A percentile compares a stretch with the other conserved stretches of the same genome.
These are phyloP conservation scores for Lethocerus indicus DNA, from an alignment of 1,140 invertebrate species.

Conservation along the genomic window DNA sequence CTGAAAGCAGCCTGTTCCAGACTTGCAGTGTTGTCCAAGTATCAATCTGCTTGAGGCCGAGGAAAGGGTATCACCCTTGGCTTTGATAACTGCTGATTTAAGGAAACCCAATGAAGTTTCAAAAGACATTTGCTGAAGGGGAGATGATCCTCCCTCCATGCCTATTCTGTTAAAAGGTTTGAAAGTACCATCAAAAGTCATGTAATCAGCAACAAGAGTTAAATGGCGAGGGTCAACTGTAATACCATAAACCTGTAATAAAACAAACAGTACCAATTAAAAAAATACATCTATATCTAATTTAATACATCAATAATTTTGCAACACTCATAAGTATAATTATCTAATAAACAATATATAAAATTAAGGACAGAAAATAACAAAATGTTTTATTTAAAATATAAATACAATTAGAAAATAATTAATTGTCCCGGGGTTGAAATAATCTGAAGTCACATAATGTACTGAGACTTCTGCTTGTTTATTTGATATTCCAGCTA, in stretches of 20 bases:
- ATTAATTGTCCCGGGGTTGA: no score
- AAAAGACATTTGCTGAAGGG: conserved; percentile 78
- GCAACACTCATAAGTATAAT: no score
- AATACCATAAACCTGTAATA: conserved; percentile 77
- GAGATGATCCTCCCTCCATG: conserved; percentile 74
- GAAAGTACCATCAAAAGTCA: conserved; percentile 87
- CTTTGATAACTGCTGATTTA: conserved; percentile 46
- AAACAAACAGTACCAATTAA: no score
- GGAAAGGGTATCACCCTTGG: conserved; percentile 50
- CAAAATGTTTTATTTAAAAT: no score
- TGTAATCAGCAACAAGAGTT: conserved; percentile 87
- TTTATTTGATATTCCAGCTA: no score
- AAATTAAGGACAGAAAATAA: no score
- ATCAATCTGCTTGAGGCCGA: conserved; percentile 83
- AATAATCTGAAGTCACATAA: no score
- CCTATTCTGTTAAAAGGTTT: conserved; percentile 79
- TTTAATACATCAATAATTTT: no score
- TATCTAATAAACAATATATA: no score
- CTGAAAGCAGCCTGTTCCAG: conserved; percentile 73
- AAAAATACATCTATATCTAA: no score
- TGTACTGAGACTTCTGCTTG: no score
- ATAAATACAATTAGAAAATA: no score
- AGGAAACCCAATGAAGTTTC: conserved; percentile 40
- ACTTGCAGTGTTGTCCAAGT: conserved; percentile 61
- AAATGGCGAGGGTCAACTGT: conserved; percentile 87